Conservation (phyloP, 2,113 vertebrate species). For the Plectropomus leopardus region DNA sequence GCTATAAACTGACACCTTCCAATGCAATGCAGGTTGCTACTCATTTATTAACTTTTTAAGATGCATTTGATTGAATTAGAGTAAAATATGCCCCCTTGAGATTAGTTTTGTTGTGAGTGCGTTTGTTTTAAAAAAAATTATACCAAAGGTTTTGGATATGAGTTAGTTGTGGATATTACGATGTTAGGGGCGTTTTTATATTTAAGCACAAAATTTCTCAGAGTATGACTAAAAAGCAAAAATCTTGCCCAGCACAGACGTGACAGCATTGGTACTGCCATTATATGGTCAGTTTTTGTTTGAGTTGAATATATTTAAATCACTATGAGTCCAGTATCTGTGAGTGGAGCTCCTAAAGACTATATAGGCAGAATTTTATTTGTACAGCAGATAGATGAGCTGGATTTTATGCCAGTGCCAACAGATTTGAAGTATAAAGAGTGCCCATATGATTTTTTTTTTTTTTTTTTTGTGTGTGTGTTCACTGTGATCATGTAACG, state of each 20-base stretch:
- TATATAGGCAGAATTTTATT: constrained; percentile 19
- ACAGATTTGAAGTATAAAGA: constrained; percentile 18
- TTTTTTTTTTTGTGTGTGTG: too few relatives aligned
- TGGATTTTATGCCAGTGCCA: constrained; percentile 50
- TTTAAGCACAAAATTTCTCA: constrained; percentile 13
- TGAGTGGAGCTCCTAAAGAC: background rate
- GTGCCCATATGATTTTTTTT: constrained; percentile 39
- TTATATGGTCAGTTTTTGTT: constrained; percentile 23
- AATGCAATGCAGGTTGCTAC: constrained; percentile 30
- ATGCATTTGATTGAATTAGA: constrained; percentile 39
- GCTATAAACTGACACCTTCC: constrained; percentile 19
- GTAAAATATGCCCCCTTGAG: constrained; percentile 15
- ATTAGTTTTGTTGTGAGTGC: constrained; percentile 29
- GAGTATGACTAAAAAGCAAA: background rate
- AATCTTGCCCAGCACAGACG: constrained; percentile 14
- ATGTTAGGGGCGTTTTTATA: background rate
- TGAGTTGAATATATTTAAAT: constrained; percentile 7
- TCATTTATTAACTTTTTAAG: constrained; percentile 9
- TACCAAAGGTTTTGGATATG: constrained; percentile 57
- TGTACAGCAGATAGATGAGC: constrained; percentile 20
- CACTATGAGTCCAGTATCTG: background rate
- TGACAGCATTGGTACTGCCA: constrained; percentile 5
- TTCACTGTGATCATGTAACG: constrained; percentile 21
- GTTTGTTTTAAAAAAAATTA: constrained; percentile 40
- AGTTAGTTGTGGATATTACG: constrained; percentile 32